Evolutionary conservation across 2,888 invertebrate genomes (phyloP).

Genomic region (Cantharis flavilabris): DNA sequence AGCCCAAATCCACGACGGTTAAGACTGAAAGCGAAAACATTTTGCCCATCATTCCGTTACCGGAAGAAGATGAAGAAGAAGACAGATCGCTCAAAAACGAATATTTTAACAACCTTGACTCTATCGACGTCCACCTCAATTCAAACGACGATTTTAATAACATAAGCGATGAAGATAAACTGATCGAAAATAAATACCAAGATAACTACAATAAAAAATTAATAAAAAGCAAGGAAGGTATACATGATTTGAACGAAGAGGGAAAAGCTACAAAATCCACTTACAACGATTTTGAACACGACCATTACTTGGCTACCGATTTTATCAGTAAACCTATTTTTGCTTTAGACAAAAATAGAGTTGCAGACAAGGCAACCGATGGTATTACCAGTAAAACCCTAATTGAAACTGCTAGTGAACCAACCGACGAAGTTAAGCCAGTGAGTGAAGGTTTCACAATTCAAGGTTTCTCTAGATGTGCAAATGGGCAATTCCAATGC

Average conservation of each 20-base stretch:
- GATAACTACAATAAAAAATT: conserved; percentile 12
- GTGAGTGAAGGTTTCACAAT: conserved; percentile 49
- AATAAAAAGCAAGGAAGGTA: conserved; percentile 14
- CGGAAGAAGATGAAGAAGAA: conserved; percentile 31
- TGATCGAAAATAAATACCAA: conserved; percentile 42
- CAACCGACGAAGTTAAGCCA: conserved; percentile 42
- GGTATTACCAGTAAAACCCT: conserved; percentile 22
- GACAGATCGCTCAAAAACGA: conserved; percentile 33
- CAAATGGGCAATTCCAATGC: conserved; percentile 64
- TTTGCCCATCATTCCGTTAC: conserved; percentile 38
- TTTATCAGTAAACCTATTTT: conserved; percentile 33
- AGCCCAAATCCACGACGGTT: conserved; percentile 43
- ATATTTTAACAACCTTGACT: conserved; percentile 36
- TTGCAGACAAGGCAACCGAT: conserved; percentile 16
- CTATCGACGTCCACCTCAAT: conserved; percentile 33
- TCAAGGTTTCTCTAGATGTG: conserved; percentile 59
- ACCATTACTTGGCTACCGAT: conserved; percentile 32
- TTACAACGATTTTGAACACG: conserved; percentile 32
- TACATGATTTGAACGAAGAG: conserved; percentile 21
- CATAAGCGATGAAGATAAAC: conserved; percentile 44
- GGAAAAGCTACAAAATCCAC: not conserved
- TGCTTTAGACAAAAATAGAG: conserved; percentile 27
- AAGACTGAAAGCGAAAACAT: conserved; percentile 27
- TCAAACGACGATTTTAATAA: conserved; percentile 38
- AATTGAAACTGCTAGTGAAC: conserved; percentile 38